Base-by-base conservation (phyloP, 2,888 invertebrate genomes). In the Epiblema foenella region DNA sequence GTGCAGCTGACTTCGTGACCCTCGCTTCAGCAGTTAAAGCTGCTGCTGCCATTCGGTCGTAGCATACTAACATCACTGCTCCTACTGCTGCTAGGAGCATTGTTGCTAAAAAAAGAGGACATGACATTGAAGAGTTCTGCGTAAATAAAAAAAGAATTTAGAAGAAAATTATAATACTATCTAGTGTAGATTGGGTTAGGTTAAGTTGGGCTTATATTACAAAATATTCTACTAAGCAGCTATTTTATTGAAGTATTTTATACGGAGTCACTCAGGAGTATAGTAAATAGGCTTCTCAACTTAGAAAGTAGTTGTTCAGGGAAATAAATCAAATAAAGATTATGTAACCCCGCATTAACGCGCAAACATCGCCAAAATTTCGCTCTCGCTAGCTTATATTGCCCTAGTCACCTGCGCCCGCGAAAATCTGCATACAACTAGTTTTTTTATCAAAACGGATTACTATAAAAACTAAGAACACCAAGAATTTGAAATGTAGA, bases 21-120 rank as follows among this genome's bases (percentile, higher is more conserved):
- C 96, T 94, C 0, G 96, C 95, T 76, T 96, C 96, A 78, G 95
- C 91, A 0, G 97, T 96, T 69, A 96, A 86, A 0, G 96, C 96
- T 52, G 98, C 97, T 9, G 97, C 97, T 3, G 97, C 96, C 29
- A 98, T 90, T 20, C 98, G 94, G 83, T 98, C 97, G 81, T 97
- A 97, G 63, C 97, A 97, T 0, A 98, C 96, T 24, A 96, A 94
- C 46, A 96, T 95, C 71, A 98, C 93, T 70, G 96, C 97, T 73
- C 96, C 94, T 0, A 98, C 96, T 58, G 96, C 96, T 2, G 97
- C 95, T 64, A 98, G 89, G 1, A 98, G 93, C 64, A 97, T 93
- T 0, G 96, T 92, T 57, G 96, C 97, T 95, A 39, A 42, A 67
- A 52, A 10, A 37, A 20, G 51, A 8, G 15, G 10, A 70, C 54